These are phyloP conservation scores for Steinernema khuongi DNA, from an alignment of 1,140 invertebrate genomes.

Conservation along the genomic window DNA sequence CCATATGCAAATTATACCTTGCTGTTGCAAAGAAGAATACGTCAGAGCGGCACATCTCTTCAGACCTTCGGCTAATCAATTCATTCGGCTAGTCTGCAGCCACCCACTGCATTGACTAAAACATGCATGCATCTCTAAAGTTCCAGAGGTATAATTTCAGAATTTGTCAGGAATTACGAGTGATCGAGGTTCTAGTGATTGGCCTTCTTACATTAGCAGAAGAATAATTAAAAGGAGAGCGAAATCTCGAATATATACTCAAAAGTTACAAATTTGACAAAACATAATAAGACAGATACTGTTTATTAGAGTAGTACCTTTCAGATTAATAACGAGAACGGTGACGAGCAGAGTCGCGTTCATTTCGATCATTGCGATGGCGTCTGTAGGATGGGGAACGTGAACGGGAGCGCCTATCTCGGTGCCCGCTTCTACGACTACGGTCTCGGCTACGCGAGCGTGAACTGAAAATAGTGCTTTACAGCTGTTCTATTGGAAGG, in stretches of 20 bases:
- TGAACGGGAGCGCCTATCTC: neutral
- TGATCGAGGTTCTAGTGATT: too few relatives aligned
- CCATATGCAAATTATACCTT: slow-evolving; percentile 4
- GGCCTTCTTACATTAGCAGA: too few relatives aligned
- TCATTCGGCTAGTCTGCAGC: neutral
- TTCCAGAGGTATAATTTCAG: too few relatives aligned
- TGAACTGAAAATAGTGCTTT: slow-evolving; percentile 5
- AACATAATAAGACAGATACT: too few relatives aligned
- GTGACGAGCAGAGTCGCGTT: neutral
- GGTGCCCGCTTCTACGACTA: neutral
- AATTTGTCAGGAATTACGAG: too few relatives aligned
- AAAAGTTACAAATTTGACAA: too few relatives aligned
- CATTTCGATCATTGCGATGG: neutral
- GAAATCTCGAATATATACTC: too few relatives aligned
- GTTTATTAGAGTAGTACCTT: neutral
- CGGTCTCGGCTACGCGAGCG: neutral
- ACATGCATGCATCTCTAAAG: neutral
- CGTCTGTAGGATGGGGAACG: neutral
- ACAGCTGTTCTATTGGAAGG: too few relatives aligned
- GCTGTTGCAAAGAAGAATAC: neutral
- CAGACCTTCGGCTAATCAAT: slow-evolving; percentile 12
- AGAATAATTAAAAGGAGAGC: too few relatives aligned
- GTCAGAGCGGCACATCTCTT: neutral
- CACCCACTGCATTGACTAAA: neutral
- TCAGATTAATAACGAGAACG: neutral